These are phyloP conservation scores for Brienomyrus longianalis DNA, from an alignment of 2,113 vertebrate species.

Conservation along the genomic window DNA sequence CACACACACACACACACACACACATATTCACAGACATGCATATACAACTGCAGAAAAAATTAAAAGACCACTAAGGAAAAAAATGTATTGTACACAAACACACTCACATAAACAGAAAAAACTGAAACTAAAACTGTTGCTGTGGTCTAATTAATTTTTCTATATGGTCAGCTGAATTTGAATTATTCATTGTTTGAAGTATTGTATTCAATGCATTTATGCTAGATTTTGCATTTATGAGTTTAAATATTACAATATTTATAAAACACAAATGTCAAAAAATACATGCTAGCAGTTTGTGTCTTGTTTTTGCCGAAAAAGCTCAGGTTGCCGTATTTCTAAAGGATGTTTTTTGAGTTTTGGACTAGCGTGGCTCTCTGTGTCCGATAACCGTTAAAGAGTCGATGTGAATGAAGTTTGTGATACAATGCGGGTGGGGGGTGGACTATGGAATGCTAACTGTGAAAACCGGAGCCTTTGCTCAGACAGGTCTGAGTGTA, in stretches of 20 bases:
- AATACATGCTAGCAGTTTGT: neutral
- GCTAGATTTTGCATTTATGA: neutral
- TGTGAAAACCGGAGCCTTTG: neutral
- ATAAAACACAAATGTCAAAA: neutral
- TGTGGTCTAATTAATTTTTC: too few relatives aligned
- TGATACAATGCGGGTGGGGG: too few relatives aligned
- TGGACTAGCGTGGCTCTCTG: neutral
- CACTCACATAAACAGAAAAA: too few relatives aligned
- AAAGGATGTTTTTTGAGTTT: neutral
- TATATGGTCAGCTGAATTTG: neutral
- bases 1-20: neutral
- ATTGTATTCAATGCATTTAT: neutral
- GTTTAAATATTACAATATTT: neutral
- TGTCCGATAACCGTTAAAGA: neutral
- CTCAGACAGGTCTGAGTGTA: too few relatives aligned
- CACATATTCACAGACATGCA: too few relatives aligned
- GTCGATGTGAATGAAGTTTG: too few relatives aligned
- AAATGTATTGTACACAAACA: too few relatives aligned
- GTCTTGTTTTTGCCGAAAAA: neutral
- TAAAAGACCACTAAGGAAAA: too few relatives aligned
- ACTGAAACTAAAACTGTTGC: too few relatives aligned
- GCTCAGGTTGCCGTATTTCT: neutral
- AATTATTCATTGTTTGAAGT: neutral
- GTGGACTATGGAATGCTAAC: neutral
- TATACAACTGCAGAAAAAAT: too few relatives aligned